These are phyloP conservation scores for Troides oblongomaculatus DNA, from an alignment of 2,888 invertebrate genomes.

Conservation along the genomic window DNA sequence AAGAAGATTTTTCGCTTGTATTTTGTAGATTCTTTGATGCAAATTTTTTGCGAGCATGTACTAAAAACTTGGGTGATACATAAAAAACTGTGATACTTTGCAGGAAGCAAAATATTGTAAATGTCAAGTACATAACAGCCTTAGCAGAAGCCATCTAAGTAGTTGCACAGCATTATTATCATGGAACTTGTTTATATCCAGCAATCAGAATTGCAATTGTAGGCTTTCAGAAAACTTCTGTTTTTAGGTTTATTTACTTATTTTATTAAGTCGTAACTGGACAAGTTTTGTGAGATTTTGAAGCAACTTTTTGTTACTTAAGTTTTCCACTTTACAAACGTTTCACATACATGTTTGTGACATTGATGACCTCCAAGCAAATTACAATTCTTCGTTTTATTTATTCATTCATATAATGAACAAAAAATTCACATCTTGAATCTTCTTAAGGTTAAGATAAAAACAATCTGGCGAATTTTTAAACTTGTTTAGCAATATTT, in stretches of 20 bases:
- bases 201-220: constrained; percentile 14
- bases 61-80: neutral
- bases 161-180: constrained; percentile 22
- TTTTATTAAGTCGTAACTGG: neutral
- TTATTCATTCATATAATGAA: neutral
- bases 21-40: too few species aligned
- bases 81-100: neutral
- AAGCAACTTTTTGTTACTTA: neutral
- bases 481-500: neutral
- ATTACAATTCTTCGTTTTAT: constrained; percentile 1
- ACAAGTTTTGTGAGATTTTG: neutral
- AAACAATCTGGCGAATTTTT: neutral
- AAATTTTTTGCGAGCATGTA: neutral
- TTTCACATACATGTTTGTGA: neutral
- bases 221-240: neutral
- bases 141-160: constrained; percentile 29
- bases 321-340: neutral
- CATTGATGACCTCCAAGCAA: constrained; percentile 11
- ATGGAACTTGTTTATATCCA: constrained; percentile 15
- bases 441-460: neutral
- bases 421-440: neutral
- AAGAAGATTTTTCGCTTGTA: too few species aligned
- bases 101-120: constrained; percentile 17
- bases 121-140: constrained; percentile 28
- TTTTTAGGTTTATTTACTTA: neutral